These are phyloP conservation scores for Xylocopa sonorina DNA, from an alignment of 1,140 invertebrate species.

Conservation along the genomic window DNA sequence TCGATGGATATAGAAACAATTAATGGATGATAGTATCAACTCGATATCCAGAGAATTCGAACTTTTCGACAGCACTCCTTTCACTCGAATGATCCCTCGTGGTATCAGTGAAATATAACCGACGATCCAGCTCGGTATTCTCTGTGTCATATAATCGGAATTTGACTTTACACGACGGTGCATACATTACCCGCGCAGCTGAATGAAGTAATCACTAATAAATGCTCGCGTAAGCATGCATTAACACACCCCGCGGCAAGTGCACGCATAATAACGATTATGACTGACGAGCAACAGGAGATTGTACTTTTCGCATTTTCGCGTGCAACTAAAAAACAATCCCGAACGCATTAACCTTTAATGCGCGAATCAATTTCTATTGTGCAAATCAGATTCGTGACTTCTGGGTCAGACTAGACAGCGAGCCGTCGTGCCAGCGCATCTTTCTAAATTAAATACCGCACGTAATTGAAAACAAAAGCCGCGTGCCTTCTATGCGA, in stretches of 20 bases:
- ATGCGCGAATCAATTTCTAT: no score
- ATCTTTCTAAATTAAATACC: no score
- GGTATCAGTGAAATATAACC: background rate
- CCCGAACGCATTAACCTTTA: background rate
- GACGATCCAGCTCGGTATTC: background rate
- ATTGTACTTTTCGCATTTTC: background rate
- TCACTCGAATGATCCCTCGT: background rate
- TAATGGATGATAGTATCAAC: no score
- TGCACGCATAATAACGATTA: background rate
- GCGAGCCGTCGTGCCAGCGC: no score
- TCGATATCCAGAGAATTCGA: no score
- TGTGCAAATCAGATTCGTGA: no score
- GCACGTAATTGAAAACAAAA: no score
- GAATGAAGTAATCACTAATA: conserved; percentile 1
- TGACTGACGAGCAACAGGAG: background rate
- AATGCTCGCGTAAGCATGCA: background rate
- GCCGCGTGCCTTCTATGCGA: no score
- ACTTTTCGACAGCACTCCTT: background rate
- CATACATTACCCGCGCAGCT: background rate
- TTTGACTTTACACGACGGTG: background rate
- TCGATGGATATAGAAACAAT: no score
- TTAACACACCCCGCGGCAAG: background rate
- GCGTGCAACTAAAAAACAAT: background rate
- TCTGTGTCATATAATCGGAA: conserved; percentile 4
- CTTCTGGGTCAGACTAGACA: no score